Evolutionary conservation across 2,113 vertebrate species (phyloP), one percentile per base, ranked within the genome.

Genomic region (Clinocottus analis): DNA sequence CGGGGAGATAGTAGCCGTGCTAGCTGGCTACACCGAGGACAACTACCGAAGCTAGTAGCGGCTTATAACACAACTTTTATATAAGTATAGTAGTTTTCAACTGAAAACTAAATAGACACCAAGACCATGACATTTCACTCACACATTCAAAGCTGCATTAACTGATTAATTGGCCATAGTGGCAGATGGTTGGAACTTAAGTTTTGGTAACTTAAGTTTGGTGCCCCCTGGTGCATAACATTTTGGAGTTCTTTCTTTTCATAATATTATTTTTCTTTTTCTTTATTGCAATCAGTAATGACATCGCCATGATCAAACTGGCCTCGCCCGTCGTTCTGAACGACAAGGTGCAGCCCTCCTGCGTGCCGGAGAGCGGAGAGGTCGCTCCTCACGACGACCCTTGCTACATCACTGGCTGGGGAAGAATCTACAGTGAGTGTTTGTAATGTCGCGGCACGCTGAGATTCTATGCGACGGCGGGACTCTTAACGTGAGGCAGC

Each of bases 381-480:
- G 4, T 75, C 25, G 2, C 72, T 33, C 35, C 61, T 9, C 56
- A 87, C 66, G 11, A 79, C 1, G 43, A 81, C 31, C 77, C 85
- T 56, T 90, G 88, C 60, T 85, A 85, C 70, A 59, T 87, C 71
- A 90, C 53, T 3, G 85, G 88, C 62, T 90, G 88, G 88, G 88
- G 88, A 7, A 63, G 82, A 29, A 29, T 90, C 19, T 83, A 83
- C 80, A 87, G 88, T 77, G 11, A 72, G 80, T 31, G 16, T 31
- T 13, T n/a, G 13, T 11, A 0, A 29, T 23, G 23, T n/a, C 5
- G 27, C 59, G 29, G 12, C 45, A 27, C 43, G 25, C 45, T 10
- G 31, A n/a, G n/a, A 37, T 37, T 31, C 27, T 17, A 31, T 6
- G 7, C 55, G 7, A 17, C 17, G 4, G 6, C 11, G 59, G 5